Evolutionary conservation across 2,113 vertebrate genomes (phyloP), one percentile per base, ranked within the genome.

Genomic region (Bufo bufo): DNA sequence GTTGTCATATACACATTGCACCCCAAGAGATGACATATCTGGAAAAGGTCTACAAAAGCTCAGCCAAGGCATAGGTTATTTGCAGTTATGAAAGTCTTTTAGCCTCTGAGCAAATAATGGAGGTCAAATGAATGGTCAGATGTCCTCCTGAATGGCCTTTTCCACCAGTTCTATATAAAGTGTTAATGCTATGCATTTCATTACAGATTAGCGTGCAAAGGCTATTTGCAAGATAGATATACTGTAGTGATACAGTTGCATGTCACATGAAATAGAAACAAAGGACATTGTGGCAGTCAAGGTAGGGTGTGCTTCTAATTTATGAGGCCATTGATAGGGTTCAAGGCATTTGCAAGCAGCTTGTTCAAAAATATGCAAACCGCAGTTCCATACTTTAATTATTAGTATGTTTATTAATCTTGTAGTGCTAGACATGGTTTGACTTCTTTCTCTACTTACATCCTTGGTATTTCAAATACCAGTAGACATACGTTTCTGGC

Each of bases 161-260:
- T 20, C 45, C 20, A 69, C 20, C 19, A 50, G 19, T 50, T 66
- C 43, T 66, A 23, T 83, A 66, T 19, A 11, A 83, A 69, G 47
- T 66, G 61, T 16, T 47, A 83, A 66, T 83, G 45, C 1, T n/a
- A 83, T 83, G 81, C 81, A 50, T 83, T 83, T 69, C 61, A 33
- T 52, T 52, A 23, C 33, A 83, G 61, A 65, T 23, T n/a, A 84
- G 63, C 54, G 20, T 14, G 65, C 49, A 52, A 84, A 23, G 47
- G n/a, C 47, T 17, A 52, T 63, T n/a, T 63, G 52, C 13, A n/a
- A n/a, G 19, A 23, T 5, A 17, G 54, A 59, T 58, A 17, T 16
- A 81, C 78, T 81, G 54, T 56, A 78, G 49, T 10, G 50, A 12
- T 23, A 20, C 77, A 78, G 54, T 78, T 54, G 50, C 77, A 78